Evolutionary conservation across 2,113 vertebrate species (phyloP).

Genomic region (Mus pahari): DNA sequence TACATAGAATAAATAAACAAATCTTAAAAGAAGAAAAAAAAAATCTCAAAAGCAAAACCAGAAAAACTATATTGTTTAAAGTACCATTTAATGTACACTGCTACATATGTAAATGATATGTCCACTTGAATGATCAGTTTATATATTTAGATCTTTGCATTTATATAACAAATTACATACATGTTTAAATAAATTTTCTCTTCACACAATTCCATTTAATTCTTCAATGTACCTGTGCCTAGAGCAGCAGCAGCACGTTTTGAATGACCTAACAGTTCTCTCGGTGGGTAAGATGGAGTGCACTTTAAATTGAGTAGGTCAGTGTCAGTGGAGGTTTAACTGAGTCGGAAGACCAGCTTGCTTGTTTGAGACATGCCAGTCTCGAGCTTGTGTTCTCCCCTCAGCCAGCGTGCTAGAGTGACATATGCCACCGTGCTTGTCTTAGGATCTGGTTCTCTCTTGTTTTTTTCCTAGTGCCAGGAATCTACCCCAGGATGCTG

Average conservation of each 20-base stretch:
- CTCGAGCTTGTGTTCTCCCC: neutral
- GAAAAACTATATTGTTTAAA: constrained; percentile 17
- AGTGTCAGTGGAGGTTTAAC: neutral
- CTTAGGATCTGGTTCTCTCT: neutral
- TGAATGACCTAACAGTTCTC: neutral
- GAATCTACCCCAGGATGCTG: neutral
- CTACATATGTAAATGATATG: neutral
- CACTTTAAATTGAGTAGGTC: neutral
- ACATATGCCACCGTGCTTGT: neutral
- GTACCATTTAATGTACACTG: neutral
- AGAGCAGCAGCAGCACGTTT: neutral
- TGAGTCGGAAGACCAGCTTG: neutral
- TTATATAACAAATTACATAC: constrained; percentile 40
- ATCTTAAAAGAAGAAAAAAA: too few relatives aligned
- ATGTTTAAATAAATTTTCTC: constrained; percentile 3
- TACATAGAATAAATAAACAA: too few relatives aligned
- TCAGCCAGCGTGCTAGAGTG: neutral
- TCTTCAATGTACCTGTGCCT: neutral
- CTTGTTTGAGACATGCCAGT: neutral
- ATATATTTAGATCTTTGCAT: constrained; percentile 9
- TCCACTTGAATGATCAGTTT: neutral
- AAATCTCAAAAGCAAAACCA: neutral
- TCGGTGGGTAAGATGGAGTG: neutral
- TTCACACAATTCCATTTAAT: neutral
- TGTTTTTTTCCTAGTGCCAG: neutral